Conservation (phyloP, 2,888 invertebrate species). For the Chesias legatella region DNA sequence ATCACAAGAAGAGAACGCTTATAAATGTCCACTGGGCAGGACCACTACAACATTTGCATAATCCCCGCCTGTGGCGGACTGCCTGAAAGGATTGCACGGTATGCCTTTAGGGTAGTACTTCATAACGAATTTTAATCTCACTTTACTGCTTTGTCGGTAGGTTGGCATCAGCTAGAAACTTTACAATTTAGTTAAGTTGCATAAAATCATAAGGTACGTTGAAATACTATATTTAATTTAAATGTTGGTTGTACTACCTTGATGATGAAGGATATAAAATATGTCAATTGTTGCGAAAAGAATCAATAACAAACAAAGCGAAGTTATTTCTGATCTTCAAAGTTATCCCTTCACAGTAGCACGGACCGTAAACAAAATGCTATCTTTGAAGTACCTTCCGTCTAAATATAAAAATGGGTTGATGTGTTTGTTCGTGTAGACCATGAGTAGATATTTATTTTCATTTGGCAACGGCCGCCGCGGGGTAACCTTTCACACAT, state of each 20-base stretch:
- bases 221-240: no score
- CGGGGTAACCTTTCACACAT: constrained; percentile 43
- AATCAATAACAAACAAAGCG: constrained; percentile 11
- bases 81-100: constrained; percentile 19
- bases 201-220: no score
- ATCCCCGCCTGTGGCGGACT: constrained; percentile 21
- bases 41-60: constrained; percentile 24
- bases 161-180: no score
- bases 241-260: no score
- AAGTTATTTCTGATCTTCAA: constrained; percentile 16
- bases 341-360: constrained; percentile 21
- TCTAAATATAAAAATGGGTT: constrained; percentile 61
- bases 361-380: constrained; percentile 33
- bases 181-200: no score
- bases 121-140: no score
- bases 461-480: constrained; percentile 49
- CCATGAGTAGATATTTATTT: constrained; percentile 67
- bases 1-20: constrained; percentile 17
- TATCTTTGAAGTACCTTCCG: constrained; percentile 41
- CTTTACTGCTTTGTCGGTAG: no score
- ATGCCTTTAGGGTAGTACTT: background rate
- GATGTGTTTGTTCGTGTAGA: constrained; percentile 55
- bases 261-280: no score
- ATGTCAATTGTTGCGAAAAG: constrained; percentile 1
- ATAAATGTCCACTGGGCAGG: constrained; percentile 21